A percentile compares a stretch with the other conserved stretches of the same genome.
These are phyloP conservation scores for Eulemur macaco DNA, from an alignment of 2,113 vertebrate species.

Conservation along the genomic window DNA sequence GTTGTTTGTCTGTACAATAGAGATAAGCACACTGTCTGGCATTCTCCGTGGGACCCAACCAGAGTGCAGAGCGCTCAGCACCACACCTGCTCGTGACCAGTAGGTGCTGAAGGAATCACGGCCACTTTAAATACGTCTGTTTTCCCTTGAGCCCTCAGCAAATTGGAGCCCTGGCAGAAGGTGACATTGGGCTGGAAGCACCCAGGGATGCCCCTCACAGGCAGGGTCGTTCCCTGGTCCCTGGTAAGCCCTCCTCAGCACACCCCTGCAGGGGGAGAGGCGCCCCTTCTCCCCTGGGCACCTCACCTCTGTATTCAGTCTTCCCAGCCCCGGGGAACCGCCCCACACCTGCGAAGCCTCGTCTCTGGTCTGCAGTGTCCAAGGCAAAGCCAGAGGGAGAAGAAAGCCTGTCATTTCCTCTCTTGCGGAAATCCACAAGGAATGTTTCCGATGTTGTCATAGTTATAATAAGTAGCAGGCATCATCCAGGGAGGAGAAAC, in stretches of 20 bases:
- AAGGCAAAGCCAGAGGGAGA: background rate
- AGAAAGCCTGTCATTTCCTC: background rate
- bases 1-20: background rate
- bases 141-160: background rate
- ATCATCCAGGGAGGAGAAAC: background rate
- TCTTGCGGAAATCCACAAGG: background rate
- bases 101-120: background rate
- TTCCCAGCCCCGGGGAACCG: background rate
- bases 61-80: background rate
- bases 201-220: background rate
- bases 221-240: fast-evolving
- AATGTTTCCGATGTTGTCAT: conserved; percentile 34
- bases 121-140: background rate
- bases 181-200: background rate
- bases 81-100: too few relatives aligned
- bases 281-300: background rate
- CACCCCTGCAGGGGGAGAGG: fast-evolving
- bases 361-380: background rate
- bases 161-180: background rate
- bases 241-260: background rate
- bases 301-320: too few relatives aligned
- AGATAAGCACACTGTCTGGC: background rate
- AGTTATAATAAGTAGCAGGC: conserved; percentile 23
- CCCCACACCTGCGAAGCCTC: fast-evolving
- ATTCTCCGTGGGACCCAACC: background rate